Percentiles rank a stretch among this genome's conserved stretches.
Evolutionary conservation across 92 coral and sea anemone genomes (phyloP).

Genomic region (Umimayanthus kanabou): DNA sequence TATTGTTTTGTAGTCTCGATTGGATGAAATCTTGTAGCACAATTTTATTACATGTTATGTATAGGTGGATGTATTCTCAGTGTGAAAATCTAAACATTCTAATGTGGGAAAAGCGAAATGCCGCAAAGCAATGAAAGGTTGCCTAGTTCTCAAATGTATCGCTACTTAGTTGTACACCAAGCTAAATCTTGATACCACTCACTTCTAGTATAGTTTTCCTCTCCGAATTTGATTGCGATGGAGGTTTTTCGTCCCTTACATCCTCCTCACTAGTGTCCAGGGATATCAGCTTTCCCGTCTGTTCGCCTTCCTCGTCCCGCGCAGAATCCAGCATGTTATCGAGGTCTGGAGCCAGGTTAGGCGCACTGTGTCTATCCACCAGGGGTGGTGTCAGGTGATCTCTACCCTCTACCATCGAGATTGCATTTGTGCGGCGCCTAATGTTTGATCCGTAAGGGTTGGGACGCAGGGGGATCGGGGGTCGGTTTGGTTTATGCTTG

Average conservation of each 20-base stretch:
- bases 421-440: constrained; percentile 69
- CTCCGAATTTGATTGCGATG: not conserved
- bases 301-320: constrained; percentile 1
- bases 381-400: constrained; percentile 35
- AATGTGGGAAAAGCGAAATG: too few relatives aligned
- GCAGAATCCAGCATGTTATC: constrained; percentile 1
- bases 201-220: constrained; percentile 2
- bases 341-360: constrained; percentile 46
- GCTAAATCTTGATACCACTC: not conserved
- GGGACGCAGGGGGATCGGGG: constrained; percentile 85
- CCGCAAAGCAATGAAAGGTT: too few relatives aligned
- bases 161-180: not conserved
- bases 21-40: too few relatives aligned
- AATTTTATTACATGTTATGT: too few relatives aligned
- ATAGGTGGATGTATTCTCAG: too few relatives aligned
- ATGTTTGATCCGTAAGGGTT: constrained; percentile 47
- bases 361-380: constrained; percentile 64
- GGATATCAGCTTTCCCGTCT: not conserved
- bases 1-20: too few relatives aligned
- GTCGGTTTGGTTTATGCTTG: constrained; percentile 56
- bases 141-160: too few relatives aligned
- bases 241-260: constrained; percentile 7
- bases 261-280: constrained; percentile 39
- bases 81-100: too few relatives aligned
- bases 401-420: constrained; percentile 54